Evolutionary conservation across 2,113 vertebrate genomes (phyloP).

Genomic region (Aegithalos caudatus): DNA sequence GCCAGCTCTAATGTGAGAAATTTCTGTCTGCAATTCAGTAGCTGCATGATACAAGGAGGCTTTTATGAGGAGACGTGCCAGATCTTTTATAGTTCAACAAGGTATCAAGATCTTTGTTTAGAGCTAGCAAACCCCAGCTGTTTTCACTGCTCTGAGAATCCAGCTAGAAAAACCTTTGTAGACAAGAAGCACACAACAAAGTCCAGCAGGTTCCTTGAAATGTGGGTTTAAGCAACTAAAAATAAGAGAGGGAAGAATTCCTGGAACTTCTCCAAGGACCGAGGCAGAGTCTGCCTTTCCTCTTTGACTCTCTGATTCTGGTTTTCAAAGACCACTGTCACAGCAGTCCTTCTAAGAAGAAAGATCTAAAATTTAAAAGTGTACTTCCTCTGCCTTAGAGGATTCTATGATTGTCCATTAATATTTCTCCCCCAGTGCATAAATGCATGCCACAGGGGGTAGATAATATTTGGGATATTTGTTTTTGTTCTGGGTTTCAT

Average conservation of each 20-base stretch:
- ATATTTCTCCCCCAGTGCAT: not conserved
- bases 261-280: not conserved
- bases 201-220: not conserved
- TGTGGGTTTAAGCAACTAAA: not conserved
- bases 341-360: not conserved
- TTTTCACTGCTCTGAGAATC: not conserved
- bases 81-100: not conserved
- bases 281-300: not conserved
- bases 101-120: not conserved
- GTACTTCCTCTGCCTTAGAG: not conserved
- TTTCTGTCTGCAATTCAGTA: not conserved
- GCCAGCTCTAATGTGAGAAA: not conserved
- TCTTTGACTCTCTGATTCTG: not conserved
- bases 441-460: not conserved
- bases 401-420: not conserved
- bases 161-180: not conserved
- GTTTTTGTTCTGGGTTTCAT: not conserved
- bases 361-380: too few relatives aligned
- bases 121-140: not conserved
- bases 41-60: not conserved
- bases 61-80: not conserved
- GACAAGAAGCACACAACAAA: not conserved
- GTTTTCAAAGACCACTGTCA: slow-evolving; percentile 10
- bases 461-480: not conserved
- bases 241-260: not conserved